Percentiles rank a stretch among this genome's conserved stretches.
Conservation (phyloP, 2,888 invertebrate genomes). For the Pseudococcus longispinus region DNA sequence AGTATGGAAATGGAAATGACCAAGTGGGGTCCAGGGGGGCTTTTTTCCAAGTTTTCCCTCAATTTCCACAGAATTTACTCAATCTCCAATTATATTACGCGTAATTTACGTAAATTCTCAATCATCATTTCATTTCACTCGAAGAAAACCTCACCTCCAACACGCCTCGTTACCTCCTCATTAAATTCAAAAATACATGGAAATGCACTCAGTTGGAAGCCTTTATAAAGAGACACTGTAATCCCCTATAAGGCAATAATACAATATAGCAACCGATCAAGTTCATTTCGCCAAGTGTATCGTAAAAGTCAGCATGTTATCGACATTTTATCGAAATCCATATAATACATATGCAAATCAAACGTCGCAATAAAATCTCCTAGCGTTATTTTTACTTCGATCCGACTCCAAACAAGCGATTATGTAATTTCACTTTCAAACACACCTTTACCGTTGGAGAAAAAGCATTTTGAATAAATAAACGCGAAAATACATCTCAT, state of each 20-base stretch:
- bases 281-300: not conserved
- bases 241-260: not conserved
- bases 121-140: too few relatives aligned
- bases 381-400: not conserved
- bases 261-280: not conserved
- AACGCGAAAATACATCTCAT: too few relatives aligned
- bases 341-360: not conserved
- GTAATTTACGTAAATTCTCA: too few relatives aligned
- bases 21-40: too few relatives aligned
- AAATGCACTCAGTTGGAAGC: not conserved
- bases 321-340: not conserved
- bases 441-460: not conserved
- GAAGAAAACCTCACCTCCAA: too few relatives aligned
- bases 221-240: not conserved
- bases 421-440: constrained; percentile 23
- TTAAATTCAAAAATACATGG: not conserved
- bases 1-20: too few relatives aligned
- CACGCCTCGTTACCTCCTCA: too few relatives aligned
- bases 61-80: too few relatives aligned
- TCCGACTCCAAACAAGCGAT: not conserved
- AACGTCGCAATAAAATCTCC: not conserved
- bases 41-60: too few relatives aligned
- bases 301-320: not conserved
- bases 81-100: too few relatives aligned
- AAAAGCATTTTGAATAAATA: not conserved